Evolutionary conservation across 1,140 invertebrate genomes (phyloP), one percentile per base, ranked within the genome.

Genomic region (Dolichoris vasculosae): DNA sequence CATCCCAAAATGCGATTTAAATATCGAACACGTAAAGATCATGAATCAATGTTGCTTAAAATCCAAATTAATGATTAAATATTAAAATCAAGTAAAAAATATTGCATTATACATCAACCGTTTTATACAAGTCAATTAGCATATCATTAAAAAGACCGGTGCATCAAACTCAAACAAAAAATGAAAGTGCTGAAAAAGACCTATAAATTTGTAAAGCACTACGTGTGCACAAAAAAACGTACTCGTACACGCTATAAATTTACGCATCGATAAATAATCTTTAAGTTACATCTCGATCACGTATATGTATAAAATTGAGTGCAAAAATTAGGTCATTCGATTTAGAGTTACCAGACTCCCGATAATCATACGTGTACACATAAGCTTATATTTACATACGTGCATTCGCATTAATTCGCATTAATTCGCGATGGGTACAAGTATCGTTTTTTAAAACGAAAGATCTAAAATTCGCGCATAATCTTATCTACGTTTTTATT

Each of bases 321-420:
- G 48, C 13, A n/a, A 82, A 82, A 82, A 73, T 35, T 82, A 59
- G 81, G 81, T 82, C 81, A 82, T 7, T 43, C 30, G 67, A 82
- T 82, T 82, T 82, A 75, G 67, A n/a, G 55, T 32, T 64, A 9
- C 81, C 15, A 46, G 51, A 35, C 78, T 32, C 6, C 2, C 15
- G 48, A 32, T 73, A 6, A 38, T 69, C 35, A n/a, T 59, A 26
- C 35, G 51, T 63, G n/a, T 30, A 46, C 1, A 40, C 15, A 20
- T 59, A 55, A 71, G 13, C 9, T 1, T 15, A 13, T 15, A 67
- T 67, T 51, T 51, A 51, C 15, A 13, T 7, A 23, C 67, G 15
- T 38, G 15, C 9, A 17, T 38, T 7, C 23, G 67, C 0, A 69
- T 69, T 69, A 69, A 17, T 38, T 7, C 23, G 67, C 0, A 69